Percentiles rank a stretch among this genome's conserved stretches.
Conservation (phyloP, 2,113 vertebrate genomes). For the Sisor rabdophorus region DNA sequence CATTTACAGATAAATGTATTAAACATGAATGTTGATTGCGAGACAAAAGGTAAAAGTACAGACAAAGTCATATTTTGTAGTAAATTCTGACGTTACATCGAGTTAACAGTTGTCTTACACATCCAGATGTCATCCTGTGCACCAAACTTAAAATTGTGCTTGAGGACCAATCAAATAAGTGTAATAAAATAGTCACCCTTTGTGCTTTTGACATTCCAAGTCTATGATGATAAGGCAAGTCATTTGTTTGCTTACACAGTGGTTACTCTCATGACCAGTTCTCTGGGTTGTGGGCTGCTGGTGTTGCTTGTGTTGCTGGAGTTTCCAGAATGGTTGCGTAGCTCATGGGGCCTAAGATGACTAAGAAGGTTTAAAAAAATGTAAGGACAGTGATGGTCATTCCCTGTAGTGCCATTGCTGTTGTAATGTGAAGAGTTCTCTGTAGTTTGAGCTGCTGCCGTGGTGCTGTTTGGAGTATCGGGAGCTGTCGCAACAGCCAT, state of each 20-base stretch:
- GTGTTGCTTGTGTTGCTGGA: conserved; percentile 60
- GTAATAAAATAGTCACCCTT: not conserved
- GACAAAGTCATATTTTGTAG: not conserved
- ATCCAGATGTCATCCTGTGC: not conserved
- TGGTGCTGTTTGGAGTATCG: conserved; percentile 46
- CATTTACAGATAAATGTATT: conserved; percentile 5
- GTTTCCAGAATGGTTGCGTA: conserved; percentile 74
- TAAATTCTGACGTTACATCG: not conserved
- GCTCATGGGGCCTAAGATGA: conserved; percentile 89
- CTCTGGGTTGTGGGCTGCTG: conserved; percentile 72
- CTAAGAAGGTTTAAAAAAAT: conserved; percentile 96
- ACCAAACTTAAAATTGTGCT: conserved; percentile 19
- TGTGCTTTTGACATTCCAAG: conserved; percentile 26
- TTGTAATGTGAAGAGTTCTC: conserved; percentile 64
- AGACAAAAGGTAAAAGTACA: conserved; percentile 18
- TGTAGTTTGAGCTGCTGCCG: conserved; percentile 48
- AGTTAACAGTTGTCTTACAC: not conserved
- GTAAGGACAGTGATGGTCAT: conserved; percentile 96
- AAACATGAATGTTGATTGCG: conserved; percentile 17
- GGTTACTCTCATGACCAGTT: conserved; percentile 99
- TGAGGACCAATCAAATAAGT: not conserved
- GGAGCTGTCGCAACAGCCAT: conserved; percentile 69
- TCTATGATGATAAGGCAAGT: conserved; percentile 63
- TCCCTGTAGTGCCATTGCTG: conserved; percentile 68
- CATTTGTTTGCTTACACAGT: conserved; percentile 81